Evolutionary conservation across 2,113 vertebrate genomes (phyloP).

Genomic region (Gobiocypris rarus): DNA sequence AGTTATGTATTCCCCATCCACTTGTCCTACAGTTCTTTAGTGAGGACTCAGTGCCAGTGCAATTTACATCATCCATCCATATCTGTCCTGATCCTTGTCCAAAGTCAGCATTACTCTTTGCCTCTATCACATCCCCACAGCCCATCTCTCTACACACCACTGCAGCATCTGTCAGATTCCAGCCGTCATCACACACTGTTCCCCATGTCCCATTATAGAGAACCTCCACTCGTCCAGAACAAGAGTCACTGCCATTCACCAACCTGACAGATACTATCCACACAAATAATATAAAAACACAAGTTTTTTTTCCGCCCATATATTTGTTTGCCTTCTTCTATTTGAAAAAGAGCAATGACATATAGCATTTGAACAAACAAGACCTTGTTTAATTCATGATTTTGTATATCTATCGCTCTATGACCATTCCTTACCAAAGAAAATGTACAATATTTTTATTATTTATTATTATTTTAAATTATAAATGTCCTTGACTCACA

Average conservation of each 20-base stretch:
- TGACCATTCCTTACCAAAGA: no score
- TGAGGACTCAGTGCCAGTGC: neutral
- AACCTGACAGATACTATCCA: neutral
- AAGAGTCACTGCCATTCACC: fast-evolving
- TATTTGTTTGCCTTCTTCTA: no score
- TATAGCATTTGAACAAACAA: no score
- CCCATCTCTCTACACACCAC: slow-evolving; percentile 34
- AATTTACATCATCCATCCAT: neutral
- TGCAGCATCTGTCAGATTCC: slow-evolving; percentile 15
- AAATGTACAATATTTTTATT: no score
- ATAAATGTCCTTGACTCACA: no score
- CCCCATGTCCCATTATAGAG: neutral
- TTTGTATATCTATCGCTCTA: no score
- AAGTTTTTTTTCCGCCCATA: no score
- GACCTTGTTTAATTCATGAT: no score
- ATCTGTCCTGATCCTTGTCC: slow-evolving; percentile 10
- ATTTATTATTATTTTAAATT: no score
- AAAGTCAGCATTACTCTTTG: neutral
- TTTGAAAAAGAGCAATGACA: no score
- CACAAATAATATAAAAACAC: neutral
- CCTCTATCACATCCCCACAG: neutral
- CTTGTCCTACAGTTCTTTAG: neutral
- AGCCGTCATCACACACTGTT: slow-evolving; percentile 27
- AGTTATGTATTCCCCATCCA: neutral
- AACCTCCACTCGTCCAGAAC: slow-evolving; percentile 43